phyloP scores from a whole-genome alignment of 2,113 vertebrate genomes.

The Eptatretus burgeri region DNA sequence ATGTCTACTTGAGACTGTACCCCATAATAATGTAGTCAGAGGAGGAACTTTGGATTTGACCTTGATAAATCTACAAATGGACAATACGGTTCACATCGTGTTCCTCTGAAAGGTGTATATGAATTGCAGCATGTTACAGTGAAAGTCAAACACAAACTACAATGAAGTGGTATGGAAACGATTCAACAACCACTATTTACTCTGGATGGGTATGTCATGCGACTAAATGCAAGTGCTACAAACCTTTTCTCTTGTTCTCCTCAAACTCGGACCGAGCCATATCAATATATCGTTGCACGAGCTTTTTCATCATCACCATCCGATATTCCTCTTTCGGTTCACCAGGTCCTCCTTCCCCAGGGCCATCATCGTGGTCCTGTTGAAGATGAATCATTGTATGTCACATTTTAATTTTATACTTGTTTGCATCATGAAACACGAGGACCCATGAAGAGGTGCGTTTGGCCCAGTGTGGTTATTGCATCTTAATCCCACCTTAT shows the following conservation, averaged over 20 bases:
- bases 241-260: conserved; percentile 44
- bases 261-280: conserved; percentile 40
- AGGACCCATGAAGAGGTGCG: background rate
- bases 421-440: background rate
- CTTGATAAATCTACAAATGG: background rate
- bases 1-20: background rate
- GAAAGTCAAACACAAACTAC: background rate
- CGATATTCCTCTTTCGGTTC: conserved; percentile 23
- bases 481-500: too few species aligned
- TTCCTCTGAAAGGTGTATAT: background rate
- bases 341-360: conserved; percentile 9
- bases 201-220: background rate
- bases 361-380: conserved; percentile 13
- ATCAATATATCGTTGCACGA: conserved; percentile 52
- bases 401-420: background rate
- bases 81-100: background rate
- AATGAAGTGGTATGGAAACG: background rate
- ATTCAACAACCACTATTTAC: background rate
- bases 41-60: background rate
- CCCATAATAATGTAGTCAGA: background rate
- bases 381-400: background rate
- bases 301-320: conserved; percentile 32
- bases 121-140: background rate
- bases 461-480: background rate
- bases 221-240: background rate